Evolutionary conservation across 1,140 invertebrate genomes (phyloP), one percentile per base, ranked within the genome.

Genomic region (Drosophila tsacasi): DNA sequence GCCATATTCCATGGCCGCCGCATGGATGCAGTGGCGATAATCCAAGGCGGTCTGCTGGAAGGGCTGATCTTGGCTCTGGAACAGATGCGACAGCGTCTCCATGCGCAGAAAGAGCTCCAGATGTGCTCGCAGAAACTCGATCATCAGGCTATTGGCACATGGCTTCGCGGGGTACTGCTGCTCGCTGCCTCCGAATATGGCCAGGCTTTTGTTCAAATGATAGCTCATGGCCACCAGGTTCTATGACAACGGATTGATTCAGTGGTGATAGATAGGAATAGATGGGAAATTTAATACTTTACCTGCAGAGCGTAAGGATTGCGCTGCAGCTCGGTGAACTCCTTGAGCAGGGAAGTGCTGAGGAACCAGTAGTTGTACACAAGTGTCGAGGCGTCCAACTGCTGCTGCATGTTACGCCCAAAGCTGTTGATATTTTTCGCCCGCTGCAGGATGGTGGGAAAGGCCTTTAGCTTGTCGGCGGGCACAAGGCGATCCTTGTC

Each of bases 41-140:
- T 95, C 94, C 67, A 86, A 44, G 9, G 60, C 73, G 1, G 42
- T 59, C 23, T 92, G 57, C 8, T 89, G 71, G 21, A 93, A 93
- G 8, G 92, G 92, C 37, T 86, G 79, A 27, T 89, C 89, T 50
- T 90, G 85, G 10, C 97, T 96, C 3, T 98, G 93, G 81, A 98
- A 96, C 30, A 99, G 94, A 93, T 99, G 98, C 3, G 97, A 95
- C 93, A 99, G 97, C 23, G 97, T 98, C 71, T 97, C 96, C 10
- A 99, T 93, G 44, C 98, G 95, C 39, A 99, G 94, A 93, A 98
- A 97, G 3, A 96, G 98, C 94, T 99, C 98, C 74, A 99, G 96
- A 79, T 97, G 95, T 69, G 96, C 95, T 92, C 97, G 98, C 21
- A 98, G 93, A 30, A 96, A 96, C 77, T 96, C 75, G 1, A 55